phyloP scores from a whole-genome alignment of 2,113 vertebrate genomes.

The Micromys minutus region DNA sequence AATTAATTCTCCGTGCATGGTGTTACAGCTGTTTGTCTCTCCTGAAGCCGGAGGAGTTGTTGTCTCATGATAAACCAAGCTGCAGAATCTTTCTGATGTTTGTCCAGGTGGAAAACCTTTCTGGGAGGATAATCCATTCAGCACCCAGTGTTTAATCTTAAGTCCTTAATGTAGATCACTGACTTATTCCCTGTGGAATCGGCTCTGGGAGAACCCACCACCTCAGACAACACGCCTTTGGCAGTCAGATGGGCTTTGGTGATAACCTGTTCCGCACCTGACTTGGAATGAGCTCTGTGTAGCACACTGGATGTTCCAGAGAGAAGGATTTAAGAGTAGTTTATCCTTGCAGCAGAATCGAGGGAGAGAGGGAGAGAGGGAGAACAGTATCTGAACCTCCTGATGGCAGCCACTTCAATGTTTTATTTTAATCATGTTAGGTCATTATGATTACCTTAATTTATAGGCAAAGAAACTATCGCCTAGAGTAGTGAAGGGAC shows the following conservation, averaged over 20 bases:
- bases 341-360: not conserved
- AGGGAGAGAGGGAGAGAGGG: not conserved
- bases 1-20: slow-evolving; percentile 59
- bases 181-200: not conserved
- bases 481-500: not conserved
- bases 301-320: not conserved
- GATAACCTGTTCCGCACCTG: not conserved
- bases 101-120: not conserved
- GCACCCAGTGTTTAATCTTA: not conserved
- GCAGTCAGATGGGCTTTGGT: not conserved
- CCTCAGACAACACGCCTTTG: not conserved
- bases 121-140: not conserved
- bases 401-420: not conserved
- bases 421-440: not conserved
- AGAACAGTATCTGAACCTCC: not conserved
- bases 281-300: not conserved
- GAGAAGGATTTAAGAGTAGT: not conserved
- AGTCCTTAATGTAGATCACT: not conserved
- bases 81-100: not conserved
- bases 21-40: not conserved
- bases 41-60: not conserved
- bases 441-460: not conserved
- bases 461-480: not conserved
- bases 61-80: slow-evolving; percentile 11
- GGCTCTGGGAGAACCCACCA: not conserved